Base-by-base conservation (phyloP, 64 coral and sea anemone species). In the Pocillopora verrucosa region DNA sequence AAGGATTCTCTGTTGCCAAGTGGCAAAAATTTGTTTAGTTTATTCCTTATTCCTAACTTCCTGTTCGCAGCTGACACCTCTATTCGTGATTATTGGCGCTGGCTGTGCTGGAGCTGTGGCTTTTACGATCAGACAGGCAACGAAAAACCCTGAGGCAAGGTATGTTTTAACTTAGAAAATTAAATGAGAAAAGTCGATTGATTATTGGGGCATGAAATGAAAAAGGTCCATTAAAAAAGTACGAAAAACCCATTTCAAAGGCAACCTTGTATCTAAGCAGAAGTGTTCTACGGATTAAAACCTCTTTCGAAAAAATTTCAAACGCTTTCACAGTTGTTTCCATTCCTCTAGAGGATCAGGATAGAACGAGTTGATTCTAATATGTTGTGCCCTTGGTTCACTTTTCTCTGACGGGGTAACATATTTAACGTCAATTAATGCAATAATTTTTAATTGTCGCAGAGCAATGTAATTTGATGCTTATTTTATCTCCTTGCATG, bases 111-210 rank as follows among this genome's bases (percentile, higher is more conserved):
- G 62, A 0, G 82, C 36, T 58, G 68, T 72, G 51, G 36, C 19
- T 15, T 72, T 85, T 22, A 85, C 64, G 7, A 85, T 85, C 9
- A 85, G 82, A 72, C 64, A 70, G 25, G 82, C 82, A 13, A 26
- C 56, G 64, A 85, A 72, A 72, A 85, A 85, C 72, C 82, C 82
- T 16, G 82, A 85, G 36, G 82, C 65, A 4, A 69, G 82, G 82
- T 85, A 85, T 24, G 77, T 77, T 25, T 25, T 9, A 70, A n/a
- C 7, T 11, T 7, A 10, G 22, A 20, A 30, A 70, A n/a, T 70
- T 51, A 51, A 51, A 11, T 70, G 67, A 70, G 67, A 24, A 11
- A 70, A 70, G 5, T 24, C 19, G 19, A 30, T 70, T 11, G 0
- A 24, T 70, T 10, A 24, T 11, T 70, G 19, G 22, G 2, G 3